These are phyloP conservation scores for Euphydryas editha DNA, from an alignment of 2,888 invertebrate species.

Conservation along the genomic window DNA sequence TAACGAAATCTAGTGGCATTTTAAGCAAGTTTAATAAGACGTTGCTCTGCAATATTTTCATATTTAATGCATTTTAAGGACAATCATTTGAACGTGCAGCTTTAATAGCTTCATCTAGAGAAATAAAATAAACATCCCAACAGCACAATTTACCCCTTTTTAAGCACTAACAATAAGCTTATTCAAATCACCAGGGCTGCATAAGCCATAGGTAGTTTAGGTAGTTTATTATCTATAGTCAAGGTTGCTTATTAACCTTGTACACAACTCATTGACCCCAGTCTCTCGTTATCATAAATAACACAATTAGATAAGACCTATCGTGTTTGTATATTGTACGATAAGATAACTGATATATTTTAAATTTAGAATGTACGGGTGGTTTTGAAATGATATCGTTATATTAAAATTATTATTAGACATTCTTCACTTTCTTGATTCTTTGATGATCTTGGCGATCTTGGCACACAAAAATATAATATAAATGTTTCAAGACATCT, in stretches of 20 bases:
- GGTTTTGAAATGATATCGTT: background rate
- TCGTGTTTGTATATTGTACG: background rate
- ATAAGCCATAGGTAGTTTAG: background rate
- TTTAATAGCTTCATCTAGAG: too few species aligned
- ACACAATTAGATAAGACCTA: constrained; percentile 9
- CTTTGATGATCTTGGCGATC: too few species aligned
- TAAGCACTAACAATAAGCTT: too few species aligned
- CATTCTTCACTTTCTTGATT: background rate
- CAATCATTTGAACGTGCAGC: too few species aligned
- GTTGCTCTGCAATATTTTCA: too few species aligned
- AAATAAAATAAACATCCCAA: too few species aligned
- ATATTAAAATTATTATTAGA: background rate
- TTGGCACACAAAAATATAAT: too few species aligned
- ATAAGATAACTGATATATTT: constrained; percentile 5
- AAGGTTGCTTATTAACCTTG: constrained; percentile 10
- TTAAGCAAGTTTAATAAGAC: too few species aligned
- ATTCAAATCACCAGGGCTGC: too few species aligned
- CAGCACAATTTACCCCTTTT: too few species aligned
- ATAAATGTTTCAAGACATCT: too few species aligned
- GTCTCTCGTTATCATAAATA: background rate
- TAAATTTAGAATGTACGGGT: background rate
- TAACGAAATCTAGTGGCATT: background rate
- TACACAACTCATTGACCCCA: constrained; percentile 4
- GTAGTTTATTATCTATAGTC: background rate
- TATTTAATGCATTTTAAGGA: too few species aligned